Conservation (phyloP, 2,888 invertebrate genomes). For the Catocala sponsa region DNA sequence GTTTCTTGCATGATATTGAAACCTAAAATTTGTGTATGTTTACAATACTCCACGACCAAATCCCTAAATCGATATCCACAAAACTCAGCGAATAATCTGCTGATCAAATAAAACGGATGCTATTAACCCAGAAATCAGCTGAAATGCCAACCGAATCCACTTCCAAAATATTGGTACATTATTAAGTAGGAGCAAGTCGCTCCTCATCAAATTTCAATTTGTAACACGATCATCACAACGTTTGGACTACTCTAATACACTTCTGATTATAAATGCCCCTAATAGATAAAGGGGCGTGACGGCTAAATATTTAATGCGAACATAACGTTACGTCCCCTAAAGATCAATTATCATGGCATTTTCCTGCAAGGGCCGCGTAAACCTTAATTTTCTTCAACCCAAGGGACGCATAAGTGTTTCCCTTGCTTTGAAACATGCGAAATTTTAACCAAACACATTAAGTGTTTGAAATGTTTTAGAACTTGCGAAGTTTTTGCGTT, state of each 20-base stretch:
- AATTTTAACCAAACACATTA: constrained; percentile 42
- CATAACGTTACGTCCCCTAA: constrained; percentile 16
- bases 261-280: constrained; percentile 1
- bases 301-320: constrained; percentile 19
- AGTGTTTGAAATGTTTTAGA: constrained; percentile 26
- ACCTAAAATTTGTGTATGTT: too few relatives aligned
- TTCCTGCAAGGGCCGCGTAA: constrained; percentile 25
- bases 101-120: too few relatives aligned
- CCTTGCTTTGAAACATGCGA: constrained; percentile 31
- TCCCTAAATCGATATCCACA: too few relatives aligned
- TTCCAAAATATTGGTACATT: neutral
- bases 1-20: too few relatives aligned
- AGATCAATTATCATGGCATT: constrained; percentile 40
- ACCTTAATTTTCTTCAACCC: constrained; percentile 42
- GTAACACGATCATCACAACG: constrained; percentile 2
- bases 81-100: too few relatives aligned
- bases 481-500: constrained; percentile 28
- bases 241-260: neutral
- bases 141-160: too few relatives aligned
- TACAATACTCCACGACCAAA: too few relatives aligned
- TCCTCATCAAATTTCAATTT: constrained; percentile 4
- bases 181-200: neutral
- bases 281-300: constrained; percentile 9
- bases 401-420: constrained; percentile 39
- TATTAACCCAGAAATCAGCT: too few relatives aligned